Base-by-base conservation (phyloP, 2,113 vertebrate genomes). In the Mobula hypostoma region DNA sequence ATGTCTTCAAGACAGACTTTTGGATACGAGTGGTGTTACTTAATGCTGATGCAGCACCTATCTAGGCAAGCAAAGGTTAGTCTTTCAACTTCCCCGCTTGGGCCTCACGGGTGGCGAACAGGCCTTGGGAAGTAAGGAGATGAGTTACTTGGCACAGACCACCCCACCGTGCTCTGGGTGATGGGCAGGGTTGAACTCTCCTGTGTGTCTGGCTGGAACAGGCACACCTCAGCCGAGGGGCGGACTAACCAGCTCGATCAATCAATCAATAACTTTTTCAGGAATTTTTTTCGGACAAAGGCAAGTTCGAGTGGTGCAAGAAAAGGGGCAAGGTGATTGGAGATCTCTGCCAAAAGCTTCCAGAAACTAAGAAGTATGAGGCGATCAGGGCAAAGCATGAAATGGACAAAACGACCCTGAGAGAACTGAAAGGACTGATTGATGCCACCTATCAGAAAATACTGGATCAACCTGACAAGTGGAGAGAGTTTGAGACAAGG, bases 261-360 rank as follows among this genome's bases (percentile, higher is more conserved):
- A 48, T 1, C 7, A 24, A 48, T 2, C 6, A 95, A 95, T 95
- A 2, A 96, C 77, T 95, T 70, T 77, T 66, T 66, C 94, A 99
- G 99, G 95, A 97, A 40, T 99, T 98, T 96, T 99, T 99, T 77
- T 95, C 97, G 94, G 98, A 98, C 90, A 98, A 97, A 94, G 97
- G 97, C 94, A 96, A 97, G 76, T 96, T 98, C 94, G 96, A 96
- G 7, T 95, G 97, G 56, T 99, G 98, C 95, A 98, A 98, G 96
- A 98, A 97, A 96, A 97, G 98, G 95, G 95, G 99, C 58, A 97
- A 97, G 78, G 96, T 97, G 66, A 98, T 99, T 94, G 98, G 98
- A 95, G 98, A 99, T 77, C 96, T 99, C 48, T 98, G 98, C 95
- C 96, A 96, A 66, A 98, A 98, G 63, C 96, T 99, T 66, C 98